Evolutionary conservation across 2,888 invertebrate genomes (phyloP).

Genomic region (Himalopsyche japonica): DNA sequence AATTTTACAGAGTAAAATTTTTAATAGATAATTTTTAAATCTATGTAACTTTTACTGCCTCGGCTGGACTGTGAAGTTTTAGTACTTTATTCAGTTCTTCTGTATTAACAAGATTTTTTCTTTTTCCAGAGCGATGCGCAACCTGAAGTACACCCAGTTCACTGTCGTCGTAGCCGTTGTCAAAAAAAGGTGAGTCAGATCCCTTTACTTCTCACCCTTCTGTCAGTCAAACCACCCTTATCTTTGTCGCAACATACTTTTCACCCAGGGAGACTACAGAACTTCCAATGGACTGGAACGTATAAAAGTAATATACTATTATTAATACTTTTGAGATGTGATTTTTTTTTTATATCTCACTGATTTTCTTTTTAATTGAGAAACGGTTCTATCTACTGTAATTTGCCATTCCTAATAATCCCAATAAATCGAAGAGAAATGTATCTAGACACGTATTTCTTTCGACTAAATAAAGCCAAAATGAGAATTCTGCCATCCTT

Average conservation of each 20-base stretch:
- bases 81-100: too few relatives aligned
- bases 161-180: conserved; percentile 82
- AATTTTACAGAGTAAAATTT: too few relatives aligned
- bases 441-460: too few relatives aligned
- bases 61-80: too few relatives aligned
- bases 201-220: not conserved
- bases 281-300: not conserved
- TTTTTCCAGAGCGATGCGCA: conserved; percentile 72
- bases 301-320: not conserved
- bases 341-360: not conserved
- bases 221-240: not conserved
- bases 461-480: too few relatives aligned
- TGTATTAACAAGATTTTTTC: conserved; percentile 32
- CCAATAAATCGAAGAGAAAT: too few relatives aligned
- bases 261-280: not conserved
- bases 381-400: too few relatives aligned
- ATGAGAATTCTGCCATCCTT: too few relatives aligned
- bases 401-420: too few relatives aligned
- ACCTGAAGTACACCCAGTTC: conserved; percentile 75
- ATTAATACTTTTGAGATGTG: not conserved
- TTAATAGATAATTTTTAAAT: too few relatives aligned
- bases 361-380: too few relatives aligned
- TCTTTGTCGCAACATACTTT: not conserved
- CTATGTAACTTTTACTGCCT: too few relatives aligned
- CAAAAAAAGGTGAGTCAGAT: conserved; percentile 73